Percentiles rank a stretch among this genome's conserved stretches.
Evolutionary conservation across 2,797 vertebrate genomes (phyloP).

Genomic region (Mionectes olivaceus): DNA sequence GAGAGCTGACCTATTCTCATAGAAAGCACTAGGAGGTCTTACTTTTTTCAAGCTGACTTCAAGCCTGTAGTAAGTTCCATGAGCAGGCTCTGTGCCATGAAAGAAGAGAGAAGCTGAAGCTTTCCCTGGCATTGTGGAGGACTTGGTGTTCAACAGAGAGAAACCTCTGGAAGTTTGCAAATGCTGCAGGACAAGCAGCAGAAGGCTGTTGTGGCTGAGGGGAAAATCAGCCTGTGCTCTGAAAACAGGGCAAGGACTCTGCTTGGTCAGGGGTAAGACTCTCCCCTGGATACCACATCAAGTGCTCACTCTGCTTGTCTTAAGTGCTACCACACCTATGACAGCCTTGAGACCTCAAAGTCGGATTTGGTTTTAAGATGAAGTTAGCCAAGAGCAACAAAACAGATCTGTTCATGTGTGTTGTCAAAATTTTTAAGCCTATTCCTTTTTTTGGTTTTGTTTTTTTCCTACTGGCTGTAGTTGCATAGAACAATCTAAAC

Average conservation of each 20-base stretch:
- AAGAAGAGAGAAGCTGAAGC: neutral
- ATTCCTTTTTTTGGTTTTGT: neutral
- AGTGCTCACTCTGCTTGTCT: neutral
- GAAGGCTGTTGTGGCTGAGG: neutral
- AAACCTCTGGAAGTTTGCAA: neutral
- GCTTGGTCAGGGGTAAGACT: neutral
- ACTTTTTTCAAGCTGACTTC: neutral
- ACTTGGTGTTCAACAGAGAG: neutral
- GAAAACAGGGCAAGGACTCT: neutral
- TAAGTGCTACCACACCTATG: accelerated
- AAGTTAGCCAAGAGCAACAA: neutral
- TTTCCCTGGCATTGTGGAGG: neutral
- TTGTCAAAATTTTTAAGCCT: neutral
- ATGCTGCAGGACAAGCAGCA: neutral
- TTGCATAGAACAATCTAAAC: neutral
- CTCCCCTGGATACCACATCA: accelerated
- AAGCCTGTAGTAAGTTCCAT: neutral
- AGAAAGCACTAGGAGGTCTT: neutral
- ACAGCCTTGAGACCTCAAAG: neutral
- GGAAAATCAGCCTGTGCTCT: neutral
- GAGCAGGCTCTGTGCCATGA: neutral
- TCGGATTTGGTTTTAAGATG: neutral
- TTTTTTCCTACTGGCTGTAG: neutral
- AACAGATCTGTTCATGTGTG: neutral
- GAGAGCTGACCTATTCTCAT: neutral